These are phyloP conservation scores for Eilema caniola DNA, from an alignment of 2,888 invertebrate genomes.

Conservation along the genomic window DNA sequence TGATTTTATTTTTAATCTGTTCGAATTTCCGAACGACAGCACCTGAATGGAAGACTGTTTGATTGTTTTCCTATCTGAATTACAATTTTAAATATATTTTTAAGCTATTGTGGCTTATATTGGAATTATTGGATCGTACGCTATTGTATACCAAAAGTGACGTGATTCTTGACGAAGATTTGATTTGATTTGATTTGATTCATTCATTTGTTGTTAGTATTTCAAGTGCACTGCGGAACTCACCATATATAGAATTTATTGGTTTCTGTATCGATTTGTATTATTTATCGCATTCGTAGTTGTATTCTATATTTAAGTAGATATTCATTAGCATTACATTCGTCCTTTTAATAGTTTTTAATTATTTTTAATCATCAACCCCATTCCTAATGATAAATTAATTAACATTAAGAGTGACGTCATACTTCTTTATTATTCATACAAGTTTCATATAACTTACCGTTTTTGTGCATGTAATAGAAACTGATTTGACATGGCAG, in stretches of 20 bases:
- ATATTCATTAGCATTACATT: background rate
- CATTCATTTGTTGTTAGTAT: background rate
- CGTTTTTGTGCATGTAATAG: background rate
- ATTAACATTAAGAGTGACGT: background rate
- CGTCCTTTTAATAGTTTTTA: background rate
- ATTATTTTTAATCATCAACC: background rate
- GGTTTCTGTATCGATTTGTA: background rate
- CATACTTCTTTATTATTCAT: background rate
- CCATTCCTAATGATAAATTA: too few relatives aligned
- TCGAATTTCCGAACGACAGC: slow-evolving; percentile 49
- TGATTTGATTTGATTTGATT: too few relatives aligned
- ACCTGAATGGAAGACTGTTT: slow-evolving; percentile 55
- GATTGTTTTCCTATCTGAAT: slow-evolving; percentile 53
- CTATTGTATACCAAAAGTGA: background rate
- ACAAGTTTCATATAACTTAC: background rate
- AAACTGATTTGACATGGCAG: background rate
- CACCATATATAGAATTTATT: background rate
- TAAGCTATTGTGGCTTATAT: background rate
- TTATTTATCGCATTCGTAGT: background rate
- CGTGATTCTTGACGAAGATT: background rate
- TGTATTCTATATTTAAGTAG: background rate
- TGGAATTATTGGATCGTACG: background rate
- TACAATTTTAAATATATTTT: slow-evolving; percentile 20
- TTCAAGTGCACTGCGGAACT: background rate
- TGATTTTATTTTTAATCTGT: slow-evolving; percentile 75